Evolutionary conservation across 2,888 invertebrate species (phyloP).

Genomic region (Schizaphis graminum): DNA sequence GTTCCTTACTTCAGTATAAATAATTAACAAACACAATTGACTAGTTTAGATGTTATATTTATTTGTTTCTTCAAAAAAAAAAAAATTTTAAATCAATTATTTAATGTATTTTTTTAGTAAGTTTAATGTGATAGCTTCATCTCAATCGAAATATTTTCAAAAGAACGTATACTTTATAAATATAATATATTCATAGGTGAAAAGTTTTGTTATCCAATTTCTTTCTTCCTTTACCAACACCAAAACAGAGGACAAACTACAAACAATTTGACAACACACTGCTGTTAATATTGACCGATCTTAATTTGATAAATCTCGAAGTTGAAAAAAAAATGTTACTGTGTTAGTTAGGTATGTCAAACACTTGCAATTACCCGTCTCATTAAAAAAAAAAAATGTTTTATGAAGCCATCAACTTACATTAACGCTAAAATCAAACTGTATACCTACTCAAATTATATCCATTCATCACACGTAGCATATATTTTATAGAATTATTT

Average conservation of each 20-base stretch:
- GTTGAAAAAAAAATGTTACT: neutral
- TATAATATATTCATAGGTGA: neutral
- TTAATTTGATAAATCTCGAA: neutral
- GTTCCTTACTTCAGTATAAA: neutral
- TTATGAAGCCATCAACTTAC: neutral
- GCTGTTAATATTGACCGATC: neutral
- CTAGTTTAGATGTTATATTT: neutral
- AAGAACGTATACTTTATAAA: neutral
- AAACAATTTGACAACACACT: neutral
- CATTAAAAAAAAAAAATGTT: neutral
- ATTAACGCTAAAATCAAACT: neutral
- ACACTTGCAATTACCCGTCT: neutral
- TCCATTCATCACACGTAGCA: neutral
- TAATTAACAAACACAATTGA: neutral
- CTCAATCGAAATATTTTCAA: neutral
- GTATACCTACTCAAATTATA: neutral
- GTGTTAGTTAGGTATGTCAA: neutral
- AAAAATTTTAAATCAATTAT: neutral
- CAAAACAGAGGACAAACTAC: neutral
- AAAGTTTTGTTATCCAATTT: neutral
- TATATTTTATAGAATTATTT: neutral
- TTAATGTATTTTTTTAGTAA: neutral
- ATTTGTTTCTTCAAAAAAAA: neutral
- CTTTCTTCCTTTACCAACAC: neutral
- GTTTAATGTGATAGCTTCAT: neutral